Evolutionary conservation across 2,113 vertebrate species (phyloP), one percentile per base, ranked within the genome.

Genomic region (Pterocles orientalis): DNA sequence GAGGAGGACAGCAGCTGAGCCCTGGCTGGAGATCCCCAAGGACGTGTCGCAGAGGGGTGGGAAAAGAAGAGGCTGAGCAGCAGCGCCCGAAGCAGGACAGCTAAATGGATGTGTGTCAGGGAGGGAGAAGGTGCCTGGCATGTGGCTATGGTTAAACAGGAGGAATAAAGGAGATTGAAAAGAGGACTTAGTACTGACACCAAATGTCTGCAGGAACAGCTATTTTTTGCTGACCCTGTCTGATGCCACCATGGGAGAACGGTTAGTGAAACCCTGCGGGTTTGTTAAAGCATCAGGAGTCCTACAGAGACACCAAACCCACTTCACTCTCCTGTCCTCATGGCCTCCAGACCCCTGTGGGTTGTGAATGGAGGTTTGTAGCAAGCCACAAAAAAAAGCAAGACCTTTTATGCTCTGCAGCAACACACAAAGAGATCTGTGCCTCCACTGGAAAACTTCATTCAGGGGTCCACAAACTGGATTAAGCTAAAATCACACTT

Each of bases 1-100:
- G 82, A 79, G 88, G 60, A 76, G 53, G 80, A 69, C 83, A 95
- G 77, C 95, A 97, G 95, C 95, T 97, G 96, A 96, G 95, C 86
- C 90, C 65, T 1, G 1, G 65, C 53, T 85, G 71, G 75, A 71
- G 76, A 61, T 90, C 95, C 72, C 83, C 1, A 1, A 88, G 92
- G 88, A 81, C 0, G 7, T 68, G 60, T 24, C 21, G 24, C 60
- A 86, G 65, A 56, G 57, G 19, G 39, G 24, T 68, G 60, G 77
- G 83, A 92, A 88, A 78, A 83, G 53, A 76, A 77, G 57, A 69
- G 90, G 54, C 62, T 90, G 89, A 95, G 1, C 48, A 75, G 82
- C 88, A 70, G 92, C 0, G 56, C 11, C 60, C 23, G 2, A 47
- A 90, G 82, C 29, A 78, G 88, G 34, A 39, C 18, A 4, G 5